These are phyloP conservation scores for Halocaridina rubra DNA, from an alignment of 2,888 invertebrate genomes.

Conservation along the genomic window DNA sequence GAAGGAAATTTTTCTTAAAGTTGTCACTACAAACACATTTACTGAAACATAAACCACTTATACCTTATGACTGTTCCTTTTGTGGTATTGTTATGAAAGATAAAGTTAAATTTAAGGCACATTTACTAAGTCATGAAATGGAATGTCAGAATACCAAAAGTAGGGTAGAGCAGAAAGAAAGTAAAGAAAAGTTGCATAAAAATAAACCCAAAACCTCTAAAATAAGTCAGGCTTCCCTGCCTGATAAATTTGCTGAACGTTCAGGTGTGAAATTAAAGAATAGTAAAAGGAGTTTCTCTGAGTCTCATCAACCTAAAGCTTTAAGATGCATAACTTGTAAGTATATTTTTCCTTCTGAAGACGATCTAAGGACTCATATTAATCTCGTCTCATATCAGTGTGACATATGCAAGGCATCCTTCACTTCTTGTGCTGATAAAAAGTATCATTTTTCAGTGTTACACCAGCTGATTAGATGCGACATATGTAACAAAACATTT, in stretches of 20 bases:
- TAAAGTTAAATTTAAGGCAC: neutral
- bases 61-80: conserved; percentile 50
- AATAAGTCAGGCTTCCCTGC: neutral
- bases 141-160: neutral
- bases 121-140: neutral
- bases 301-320: conserved; percentile 38
- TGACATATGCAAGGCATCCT: conserved; percentile 78
- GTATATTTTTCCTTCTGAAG: conserved; percentile 73
- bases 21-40: conserved; percentile 40
- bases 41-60: conserved; percentile 49
- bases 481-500: conserved; percentile 58
- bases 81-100: conserved; percentile 15
- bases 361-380: conserved; percentile 67
- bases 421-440: conserved; percentile 59
- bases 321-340: conserved; percentile 49
- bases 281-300: conserved; percentile 38
- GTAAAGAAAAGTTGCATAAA: no score
- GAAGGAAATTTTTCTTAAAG: neutral
- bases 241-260: neutral
- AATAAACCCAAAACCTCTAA: no score
- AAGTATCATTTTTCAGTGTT: conserved; percentile 61
- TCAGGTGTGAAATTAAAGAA: conserved; percentile 47
- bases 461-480: conserved; percentile 53
- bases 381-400: conserved; percentile 75
- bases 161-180: neutral